Percentiles rank a stretch among this genome's conserved stretches.
Conservation (phyloP, 2,113 vertebrate genomes). For the Penelope pileata region DNA sequence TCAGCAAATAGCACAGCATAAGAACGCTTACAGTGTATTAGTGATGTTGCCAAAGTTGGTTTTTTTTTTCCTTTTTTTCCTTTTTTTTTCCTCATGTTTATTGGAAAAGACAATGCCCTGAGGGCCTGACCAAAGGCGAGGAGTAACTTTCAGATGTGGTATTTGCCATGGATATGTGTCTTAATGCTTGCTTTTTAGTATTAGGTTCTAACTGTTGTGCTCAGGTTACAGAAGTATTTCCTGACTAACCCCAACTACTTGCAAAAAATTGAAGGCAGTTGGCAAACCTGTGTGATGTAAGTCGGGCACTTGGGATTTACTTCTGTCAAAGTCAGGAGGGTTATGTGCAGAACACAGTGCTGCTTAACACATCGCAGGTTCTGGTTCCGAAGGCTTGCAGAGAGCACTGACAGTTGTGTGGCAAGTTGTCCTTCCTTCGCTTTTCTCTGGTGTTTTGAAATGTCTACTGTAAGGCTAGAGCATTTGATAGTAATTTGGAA, state of each 20-base stretch:
- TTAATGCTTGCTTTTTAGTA: background rate
- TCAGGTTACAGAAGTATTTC: background rate
- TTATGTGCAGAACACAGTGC: background rate
- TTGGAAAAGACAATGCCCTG: background rate
- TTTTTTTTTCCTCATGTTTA: background rate
- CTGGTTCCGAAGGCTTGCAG: background rate
- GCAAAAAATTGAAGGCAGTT: slow-evolving; percentile 3
- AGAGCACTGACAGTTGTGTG: background rate
- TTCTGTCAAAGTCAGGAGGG: slow-evolving; percentile 12
- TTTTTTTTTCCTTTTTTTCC: background rate
- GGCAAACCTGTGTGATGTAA: background rate
- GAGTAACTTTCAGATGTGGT: background rate
- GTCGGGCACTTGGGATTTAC: background rate
- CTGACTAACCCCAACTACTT: slow-evolving; percentile 15
- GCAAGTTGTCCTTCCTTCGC: background rate
- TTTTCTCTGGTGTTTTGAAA: slow-evolving; percentile 2
- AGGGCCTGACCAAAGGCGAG: background rate
- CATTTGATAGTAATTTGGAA: slow-evolving; percentile 30
- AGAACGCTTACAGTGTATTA: background rate
- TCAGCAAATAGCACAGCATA: background rate
- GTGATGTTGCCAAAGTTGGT: background rate
- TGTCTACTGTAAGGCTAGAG: background rate
- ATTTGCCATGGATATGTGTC: background rate
- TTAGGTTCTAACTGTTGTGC: background rate
- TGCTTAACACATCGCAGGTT: background rate